phyloP scores from a whole-genome alignment of 2,113 vertebrate genomes.

The Prunella himalayana region DNA sequence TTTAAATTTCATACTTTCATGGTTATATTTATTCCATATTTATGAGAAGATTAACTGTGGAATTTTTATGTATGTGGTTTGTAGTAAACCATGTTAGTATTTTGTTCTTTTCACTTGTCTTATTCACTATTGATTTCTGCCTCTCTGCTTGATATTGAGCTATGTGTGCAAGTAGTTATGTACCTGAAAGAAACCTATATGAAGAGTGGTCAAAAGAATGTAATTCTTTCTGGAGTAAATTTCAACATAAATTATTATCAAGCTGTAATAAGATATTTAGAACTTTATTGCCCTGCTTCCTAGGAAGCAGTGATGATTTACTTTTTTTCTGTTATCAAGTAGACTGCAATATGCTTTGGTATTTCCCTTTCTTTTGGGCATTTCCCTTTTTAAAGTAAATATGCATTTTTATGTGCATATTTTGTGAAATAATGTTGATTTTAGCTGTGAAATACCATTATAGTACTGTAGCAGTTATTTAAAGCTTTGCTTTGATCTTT shows the following conservation, averaged over 20 bases:
- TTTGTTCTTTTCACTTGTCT: not conserved
- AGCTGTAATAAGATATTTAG: not conserved
- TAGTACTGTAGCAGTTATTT: not conserved
- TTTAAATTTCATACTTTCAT: not conserved
- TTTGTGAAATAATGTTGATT: not conserved
- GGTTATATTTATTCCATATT: not conserved
- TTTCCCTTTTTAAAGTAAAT: slow-evolving; percentile 38
- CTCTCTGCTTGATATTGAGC: not conserved
- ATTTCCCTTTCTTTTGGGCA: slow-evolving; percentile 35
- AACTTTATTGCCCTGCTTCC: not conserved
- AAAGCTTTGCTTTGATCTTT: not conserved
- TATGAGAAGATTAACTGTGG: not conserved
- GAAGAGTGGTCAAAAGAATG: not conserved
- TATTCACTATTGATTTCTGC: not conserved
- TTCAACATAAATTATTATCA: not conserved
- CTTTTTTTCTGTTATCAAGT: slow-evolving; percentile 7
- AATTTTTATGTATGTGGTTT: not conserved
- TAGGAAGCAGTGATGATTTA: not conserved
- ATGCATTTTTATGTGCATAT: not conserved
- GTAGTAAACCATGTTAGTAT: not conserved
- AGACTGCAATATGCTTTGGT: slow-evolving; percentile 36
- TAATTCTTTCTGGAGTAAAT: not conserved
- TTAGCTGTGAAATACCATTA: not conserved
- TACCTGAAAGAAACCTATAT: not conserved
- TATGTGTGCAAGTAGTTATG: not conserved